phyloP scores from a whole-genome alignment of 2,113 vertebrate species.

The Promerops cafer region DNA sequence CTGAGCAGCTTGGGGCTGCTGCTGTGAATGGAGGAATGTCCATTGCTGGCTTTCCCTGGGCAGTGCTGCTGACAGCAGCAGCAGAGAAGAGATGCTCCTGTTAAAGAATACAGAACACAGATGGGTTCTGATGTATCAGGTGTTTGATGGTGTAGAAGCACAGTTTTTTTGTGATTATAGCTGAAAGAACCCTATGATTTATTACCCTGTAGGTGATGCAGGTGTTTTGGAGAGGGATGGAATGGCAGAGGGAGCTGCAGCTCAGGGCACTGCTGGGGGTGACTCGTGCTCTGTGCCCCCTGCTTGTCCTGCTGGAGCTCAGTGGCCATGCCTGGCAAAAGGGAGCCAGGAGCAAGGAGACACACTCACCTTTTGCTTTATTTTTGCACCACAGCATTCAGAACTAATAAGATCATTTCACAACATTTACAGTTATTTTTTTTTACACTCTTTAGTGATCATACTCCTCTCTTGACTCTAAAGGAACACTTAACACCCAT shows the following conservation, averaged over 20 bases:
- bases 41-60: neutral
- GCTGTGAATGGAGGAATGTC: accelerated
- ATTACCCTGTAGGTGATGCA: neutral
- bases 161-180: neutral
- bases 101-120: neutral
- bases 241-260: neutral
- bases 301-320: accelerated
- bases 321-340: neutral
- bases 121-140: neutral
- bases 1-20: neutral
- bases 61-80: neutral
- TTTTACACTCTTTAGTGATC: neutral
- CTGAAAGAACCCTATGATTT: neutral
- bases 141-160: neutral
- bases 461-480: neutral
- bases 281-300: accelerated
- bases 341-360: neutral
- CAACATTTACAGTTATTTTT: neutral
- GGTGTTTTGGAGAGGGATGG: neutral
- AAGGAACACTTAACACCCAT: neutral
- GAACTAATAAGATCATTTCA: neutral
- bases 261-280: neutral
- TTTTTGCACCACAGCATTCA: neutral
- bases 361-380: neutral
- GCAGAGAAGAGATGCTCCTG: neutral